These are phyloP conservation scores for Drosophila persimilis DNA, from an alignment of 1,140 invertebrate species.

Conservation along the genomic window DNA sequence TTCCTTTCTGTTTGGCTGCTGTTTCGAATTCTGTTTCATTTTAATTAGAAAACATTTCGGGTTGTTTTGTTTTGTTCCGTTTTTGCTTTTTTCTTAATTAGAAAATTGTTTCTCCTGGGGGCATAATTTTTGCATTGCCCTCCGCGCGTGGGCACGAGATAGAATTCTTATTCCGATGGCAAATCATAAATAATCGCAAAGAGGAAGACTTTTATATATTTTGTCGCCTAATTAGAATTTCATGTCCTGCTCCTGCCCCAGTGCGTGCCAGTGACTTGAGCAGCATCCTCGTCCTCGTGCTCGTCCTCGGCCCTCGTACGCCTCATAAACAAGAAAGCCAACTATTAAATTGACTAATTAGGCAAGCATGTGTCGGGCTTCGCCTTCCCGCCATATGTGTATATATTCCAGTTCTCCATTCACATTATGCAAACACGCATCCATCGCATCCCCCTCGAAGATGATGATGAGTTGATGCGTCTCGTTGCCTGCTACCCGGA, in stretches of 20 bases:
- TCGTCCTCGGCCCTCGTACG: constrained; percentile 3
- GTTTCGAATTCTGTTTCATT: constrained; percentile 53
- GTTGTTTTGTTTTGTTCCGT: constrained; percentile 38
- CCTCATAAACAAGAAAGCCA: constrained; percentile 69
- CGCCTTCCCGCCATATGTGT: constrained; percentile 1
- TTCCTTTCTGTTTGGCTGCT: neutral
- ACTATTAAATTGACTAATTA: constrained; percentile 81
- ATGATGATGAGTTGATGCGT: constrained; percentile 49
- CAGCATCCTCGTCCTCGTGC: constrained; percentile 13
- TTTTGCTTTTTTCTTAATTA: constrained; percentile 41
- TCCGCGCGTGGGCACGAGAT: neutral
- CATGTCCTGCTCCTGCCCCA: constrained; percentile 41
- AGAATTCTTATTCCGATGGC: constrained; percentile 35
- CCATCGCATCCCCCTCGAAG: constrained; percentile 7
- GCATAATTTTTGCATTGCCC: constrained; percentile 28
- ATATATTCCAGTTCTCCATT: constrained; percentile 3
- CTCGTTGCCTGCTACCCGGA: constrained; percentile 11
- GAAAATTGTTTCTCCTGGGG: constrained; percentile 52
- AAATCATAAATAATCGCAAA: constrained; percentile 70
- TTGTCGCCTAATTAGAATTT: constrained; percentile 72
- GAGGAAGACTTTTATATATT: constrained; percentile 57
- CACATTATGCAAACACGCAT: constrained; percentile 73
- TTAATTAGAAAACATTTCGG: constrained; percentile 71
- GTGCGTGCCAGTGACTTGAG: constrained; percentile 51
- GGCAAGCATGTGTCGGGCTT: constrained; percentile 49